These are phyloP conservation scores for Aricia artaxerxes DNA, from an alignment of 2,888 invertebrate genomes.

Conservation along the genomic window DNA sequence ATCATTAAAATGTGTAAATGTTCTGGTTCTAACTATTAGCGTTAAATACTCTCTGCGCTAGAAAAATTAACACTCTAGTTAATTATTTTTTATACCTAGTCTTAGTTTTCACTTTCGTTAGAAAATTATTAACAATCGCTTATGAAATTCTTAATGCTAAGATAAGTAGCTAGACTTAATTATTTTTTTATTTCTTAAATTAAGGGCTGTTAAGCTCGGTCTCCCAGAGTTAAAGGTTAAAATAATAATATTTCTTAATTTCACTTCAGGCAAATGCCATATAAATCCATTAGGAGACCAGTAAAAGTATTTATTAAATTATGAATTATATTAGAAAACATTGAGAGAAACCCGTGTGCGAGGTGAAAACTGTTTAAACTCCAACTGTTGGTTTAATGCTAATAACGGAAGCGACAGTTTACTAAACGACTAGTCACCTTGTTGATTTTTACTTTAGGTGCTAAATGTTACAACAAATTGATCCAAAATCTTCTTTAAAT, in stretches of 20 bases:
- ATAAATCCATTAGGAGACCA: background rate
- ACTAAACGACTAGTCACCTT: background rate
- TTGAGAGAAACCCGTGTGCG: conserved; percentile 19
- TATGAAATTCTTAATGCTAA: too few species aligned
- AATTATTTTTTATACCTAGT: background rate
- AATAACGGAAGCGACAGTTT: conserved; percentile 25
- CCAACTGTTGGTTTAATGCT: conserved; percentile 1
- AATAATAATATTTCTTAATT: background rate
- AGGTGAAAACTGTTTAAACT: conserved; percentile 27
- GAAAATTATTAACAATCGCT: background rate
- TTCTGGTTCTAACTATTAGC: background rate
- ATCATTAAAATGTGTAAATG: background rate
- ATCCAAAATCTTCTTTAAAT: background rate
- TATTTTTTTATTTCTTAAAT: too few species aligned
- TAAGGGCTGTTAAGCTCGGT: too few species aligned
- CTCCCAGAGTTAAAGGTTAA: too few species aligned
- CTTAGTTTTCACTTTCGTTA: background rate
- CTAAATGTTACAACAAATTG: conserved; percentile 1
- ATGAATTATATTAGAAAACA: conserved; percentile 27
- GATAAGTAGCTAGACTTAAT: too few species aligned
- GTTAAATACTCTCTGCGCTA: background rate
- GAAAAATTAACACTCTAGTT: background rate
- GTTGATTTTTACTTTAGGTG: background rate
- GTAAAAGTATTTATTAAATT: conserved; percentile 21
- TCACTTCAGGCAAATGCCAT: background rate